Conservation (phyloP, 2,113 vertebrate genomes). For the Prunella himalayana region DNA sequence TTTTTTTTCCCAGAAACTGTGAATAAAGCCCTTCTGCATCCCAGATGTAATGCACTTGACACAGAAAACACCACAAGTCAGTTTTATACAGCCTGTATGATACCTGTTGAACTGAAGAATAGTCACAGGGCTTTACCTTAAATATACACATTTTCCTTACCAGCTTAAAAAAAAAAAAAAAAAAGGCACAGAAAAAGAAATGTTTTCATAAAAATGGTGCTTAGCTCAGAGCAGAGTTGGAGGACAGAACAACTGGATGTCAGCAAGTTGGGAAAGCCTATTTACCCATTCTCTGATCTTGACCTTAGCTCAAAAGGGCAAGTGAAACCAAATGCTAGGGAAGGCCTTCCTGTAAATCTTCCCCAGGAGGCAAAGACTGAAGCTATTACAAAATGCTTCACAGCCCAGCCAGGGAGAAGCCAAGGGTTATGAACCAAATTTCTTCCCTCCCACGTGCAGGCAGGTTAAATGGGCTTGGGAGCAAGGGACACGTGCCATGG, state of each 20-base stretch:
- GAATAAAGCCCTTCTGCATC: neutral
- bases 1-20: neutral
- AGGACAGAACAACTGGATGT: neutral
- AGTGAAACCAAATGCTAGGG: neutral
- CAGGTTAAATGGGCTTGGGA: neutral
- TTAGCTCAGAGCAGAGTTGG: neutral
- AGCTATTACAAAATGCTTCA: neutral
- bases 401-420: neutral
- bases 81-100: neutral
- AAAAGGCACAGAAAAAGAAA: neutral
- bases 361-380: neutral
- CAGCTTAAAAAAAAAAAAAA: neutral
- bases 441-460: neutral
- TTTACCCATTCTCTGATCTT: neutral
- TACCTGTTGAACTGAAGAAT: neutral
- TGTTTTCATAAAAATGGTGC: neutral
- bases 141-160: neutral
- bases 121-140: neutral
- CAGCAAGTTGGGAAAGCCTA: neutral
- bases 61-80: neutral
- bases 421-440: neutral
- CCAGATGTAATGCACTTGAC: neutral
- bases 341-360: neutral
- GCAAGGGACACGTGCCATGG: accelerated
- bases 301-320: neutral